Evolutionary conservation across 2,113 vertebrate genomes (phyloP).

Genomic region (Mohoua ochrocephala): DNA sequence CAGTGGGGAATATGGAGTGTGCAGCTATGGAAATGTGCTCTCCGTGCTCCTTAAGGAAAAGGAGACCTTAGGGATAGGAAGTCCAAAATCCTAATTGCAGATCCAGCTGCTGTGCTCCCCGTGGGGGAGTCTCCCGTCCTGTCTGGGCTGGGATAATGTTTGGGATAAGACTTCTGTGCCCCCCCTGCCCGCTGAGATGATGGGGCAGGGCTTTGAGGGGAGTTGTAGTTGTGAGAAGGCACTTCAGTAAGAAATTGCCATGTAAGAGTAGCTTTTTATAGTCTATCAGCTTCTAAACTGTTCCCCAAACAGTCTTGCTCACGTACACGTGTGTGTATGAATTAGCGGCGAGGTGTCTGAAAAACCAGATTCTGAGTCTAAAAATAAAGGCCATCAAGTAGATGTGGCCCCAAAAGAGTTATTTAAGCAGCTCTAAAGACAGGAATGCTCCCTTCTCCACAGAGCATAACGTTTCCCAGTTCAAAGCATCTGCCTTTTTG

Average conservation of each 20-base stretch:
- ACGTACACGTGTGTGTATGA: not conserved
- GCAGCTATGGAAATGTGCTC: not conserved
- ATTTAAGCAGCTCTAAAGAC: not conserved
- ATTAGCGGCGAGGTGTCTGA: not conserved
- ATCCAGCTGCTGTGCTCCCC: not conserved
- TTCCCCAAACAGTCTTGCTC: not conserved
- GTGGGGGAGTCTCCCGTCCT: not conserved
- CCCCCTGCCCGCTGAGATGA: not conserved
- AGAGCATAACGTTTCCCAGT: not conserved
- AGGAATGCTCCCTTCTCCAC: not conserved
- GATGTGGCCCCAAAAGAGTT: slow-evolving; percentile 13
- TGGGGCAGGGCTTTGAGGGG: not conserved
- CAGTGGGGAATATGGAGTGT: not conserved
- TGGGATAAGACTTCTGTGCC: not conserved
- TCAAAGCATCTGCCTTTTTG: slow-evolving; percentile 49
- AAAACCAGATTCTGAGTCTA: slow-evolving; percentile 2
- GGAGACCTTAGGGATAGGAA: not conserved
- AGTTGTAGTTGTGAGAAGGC: not conserved
- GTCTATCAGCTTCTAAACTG: not conserved
- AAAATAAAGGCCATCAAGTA: not conserved
- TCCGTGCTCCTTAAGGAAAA: not conserved
- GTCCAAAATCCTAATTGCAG: not conserved
- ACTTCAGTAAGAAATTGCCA: not conserved
- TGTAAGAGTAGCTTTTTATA: not conserved
- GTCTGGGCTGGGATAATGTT: not conserved